These are phyloP conservation scores for Stegana nigrithorax DNA, from an alignment of 2,888 invertebrate genomes.

Conservation along the genomic window DNA sequence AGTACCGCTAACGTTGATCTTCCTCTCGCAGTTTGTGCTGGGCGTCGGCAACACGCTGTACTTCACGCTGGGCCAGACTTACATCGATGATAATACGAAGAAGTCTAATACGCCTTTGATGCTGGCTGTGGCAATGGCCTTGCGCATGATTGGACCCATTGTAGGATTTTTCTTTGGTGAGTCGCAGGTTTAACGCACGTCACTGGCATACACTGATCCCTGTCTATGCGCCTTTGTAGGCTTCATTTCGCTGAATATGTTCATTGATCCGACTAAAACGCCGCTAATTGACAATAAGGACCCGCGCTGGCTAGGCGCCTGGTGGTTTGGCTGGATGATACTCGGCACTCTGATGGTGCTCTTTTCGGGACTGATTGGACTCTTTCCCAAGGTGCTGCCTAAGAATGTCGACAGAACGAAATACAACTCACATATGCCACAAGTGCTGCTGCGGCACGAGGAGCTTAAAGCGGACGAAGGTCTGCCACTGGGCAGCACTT, in stretches of 20 bases:
- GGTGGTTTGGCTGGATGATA: constrained; percentile 80
- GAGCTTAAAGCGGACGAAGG: constrained; percentile 54
- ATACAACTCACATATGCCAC: constrained; percentile 60
- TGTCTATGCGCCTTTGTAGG: constrained; percentile 39
- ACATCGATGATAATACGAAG: constrained; percentile 77
- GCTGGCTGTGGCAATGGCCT: constrained; percentile 68
- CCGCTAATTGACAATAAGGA: constrained; percentile 73
- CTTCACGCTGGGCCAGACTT: constrained; percentile 76
- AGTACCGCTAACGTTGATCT: constrained; percentile 73
- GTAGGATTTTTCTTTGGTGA: constrained; percentile 73
- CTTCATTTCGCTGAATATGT: constrained; percentile 70
- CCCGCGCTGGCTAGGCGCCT: constrained; percentile 79
- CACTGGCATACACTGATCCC: neutral
- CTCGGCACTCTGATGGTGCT: constrained; percentile 71
- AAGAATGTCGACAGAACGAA: constrained; percentile 38
- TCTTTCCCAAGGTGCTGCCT: constrained; percentile 72
- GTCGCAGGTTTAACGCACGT: neutral
- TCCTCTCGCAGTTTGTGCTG: constrained; percentile 77
- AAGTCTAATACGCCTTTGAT: constrained; percentile 75
- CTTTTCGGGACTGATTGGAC: constrained; percentile 74
- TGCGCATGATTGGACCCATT: constrained; percentile 70
- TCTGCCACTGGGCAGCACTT: constrained; percentile 51
- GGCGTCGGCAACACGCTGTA: constrained; percentile 77
- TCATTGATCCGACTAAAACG: constrained; percentile 73
- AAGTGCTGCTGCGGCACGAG: constrained; percentile 57